Evolutionary conservation across 2,113 vertebrate species (phyloP).

Genomic region (Larimichthys polyactis): DNA sequence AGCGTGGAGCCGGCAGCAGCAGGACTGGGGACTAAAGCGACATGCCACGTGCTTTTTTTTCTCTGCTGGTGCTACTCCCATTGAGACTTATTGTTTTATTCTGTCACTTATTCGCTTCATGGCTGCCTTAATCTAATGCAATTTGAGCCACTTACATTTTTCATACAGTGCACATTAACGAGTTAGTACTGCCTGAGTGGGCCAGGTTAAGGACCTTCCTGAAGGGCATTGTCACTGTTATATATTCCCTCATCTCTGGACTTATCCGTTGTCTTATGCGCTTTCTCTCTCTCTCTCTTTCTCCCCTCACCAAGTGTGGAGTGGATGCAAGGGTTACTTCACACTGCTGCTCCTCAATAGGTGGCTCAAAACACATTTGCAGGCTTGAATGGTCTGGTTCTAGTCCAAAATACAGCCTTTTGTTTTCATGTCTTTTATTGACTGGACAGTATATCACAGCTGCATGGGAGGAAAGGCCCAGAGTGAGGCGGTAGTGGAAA

Average conservation of each 20-base stretch:
- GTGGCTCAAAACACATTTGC: slow-evolving; percentile 68
- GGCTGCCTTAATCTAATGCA: slow-evolving; percentile 77
- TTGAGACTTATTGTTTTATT: slow-evolving; percentile 81
- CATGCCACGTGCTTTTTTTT: slow-evolving; percentile 38
- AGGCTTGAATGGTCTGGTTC: slow-evolving; percentile 60
- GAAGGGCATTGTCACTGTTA: slow-evolving; percentile 75
- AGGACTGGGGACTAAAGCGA: slow-evolving; percentile 46
- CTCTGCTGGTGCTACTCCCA: slow-evolving; percentile 56
- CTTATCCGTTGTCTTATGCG: slow-evolving; percentile 34
- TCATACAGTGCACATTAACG: slow-evolving; percentile 75
- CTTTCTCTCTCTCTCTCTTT: not conserved
- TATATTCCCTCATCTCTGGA: slow-evolving; percentile 42
- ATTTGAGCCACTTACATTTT: slow-evolving; percentile 82
- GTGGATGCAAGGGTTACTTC: slow-evolving; percentile 44
- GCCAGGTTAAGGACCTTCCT: slow-evolving; percentile 77
- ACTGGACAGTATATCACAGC: slow-evolving; percentile 63
- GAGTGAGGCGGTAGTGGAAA: slow-evolving; percentile 33
- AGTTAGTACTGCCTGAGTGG: slow-evolving; percentile 75
- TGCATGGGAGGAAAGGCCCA: slow-evolving; percentile 30
- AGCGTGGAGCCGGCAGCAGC: slow-evolving; percentile 27
- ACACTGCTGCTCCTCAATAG: slow-evolving; percentile 49
- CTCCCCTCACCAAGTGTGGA: not conserved
- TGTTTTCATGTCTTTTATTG: slow-evolving; percentile 63
- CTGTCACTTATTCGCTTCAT: slow-evolving; percentile 81
- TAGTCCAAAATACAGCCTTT: slow-evolving; percentile 57